Conservation (phyloP, 2,113 vertebrate genomes). For the Bos javanicus region DNA sequence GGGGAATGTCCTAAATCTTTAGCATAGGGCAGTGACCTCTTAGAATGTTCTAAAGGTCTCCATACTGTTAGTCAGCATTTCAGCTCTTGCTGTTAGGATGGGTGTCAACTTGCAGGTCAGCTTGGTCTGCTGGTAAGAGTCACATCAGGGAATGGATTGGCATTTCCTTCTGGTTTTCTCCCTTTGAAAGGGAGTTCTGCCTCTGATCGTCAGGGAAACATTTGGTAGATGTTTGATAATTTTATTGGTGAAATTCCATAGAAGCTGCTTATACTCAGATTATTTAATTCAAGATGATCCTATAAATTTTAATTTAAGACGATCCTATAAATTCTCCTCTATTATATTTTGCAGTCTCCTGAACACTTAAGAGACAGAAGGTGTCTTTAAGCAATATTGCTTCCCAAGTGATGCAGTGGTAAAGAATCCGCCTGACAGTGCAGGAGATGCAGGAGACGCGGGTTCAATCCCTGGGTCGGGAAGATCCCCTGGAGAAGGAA, state of each 20-base stretch:
- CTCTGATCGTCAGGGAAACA: background rate
- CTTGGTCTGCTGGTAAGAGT: background rate
- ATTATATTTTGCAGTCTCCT: background rate
- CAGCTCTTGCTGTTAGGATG: background rate
- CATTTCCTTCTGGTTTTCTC: background rate
- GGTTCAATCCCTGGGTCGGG: accelerated
- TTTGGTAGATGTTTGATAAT: background rate
- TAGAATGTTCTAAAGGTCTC: background rate
- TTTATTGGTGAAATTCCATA: background rate
- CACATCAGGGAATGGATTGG: background rate
- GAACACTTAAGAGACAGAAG: background rate
- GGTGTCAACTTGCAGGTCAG: background rate
- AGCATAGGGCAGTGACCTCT: background rate
- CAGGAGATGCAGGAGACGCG: background rate
- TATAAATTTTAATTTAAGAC: background rate
- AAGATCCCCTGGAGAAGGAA: background rate
- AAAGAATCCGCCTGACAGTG: accelerated
- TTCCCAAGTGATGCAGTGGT: background rate
- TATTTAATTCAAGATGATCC: background rate
- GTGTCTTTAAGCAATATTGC: background rate
- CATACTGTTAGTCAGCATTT: background rate
- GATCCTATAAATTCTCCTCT: background rate
- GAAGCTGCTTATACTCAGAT: background rate
- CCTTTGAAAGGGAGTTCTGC: background rate
- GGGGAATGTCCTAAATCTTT: background rate